Percentiles rank a stretch among this genome's conserved stretches.
Evolutionary conservation across 53 echinoderm and acorn worm species (phyloP).

Genomic region (Glandiceps talaboti): DNA sequence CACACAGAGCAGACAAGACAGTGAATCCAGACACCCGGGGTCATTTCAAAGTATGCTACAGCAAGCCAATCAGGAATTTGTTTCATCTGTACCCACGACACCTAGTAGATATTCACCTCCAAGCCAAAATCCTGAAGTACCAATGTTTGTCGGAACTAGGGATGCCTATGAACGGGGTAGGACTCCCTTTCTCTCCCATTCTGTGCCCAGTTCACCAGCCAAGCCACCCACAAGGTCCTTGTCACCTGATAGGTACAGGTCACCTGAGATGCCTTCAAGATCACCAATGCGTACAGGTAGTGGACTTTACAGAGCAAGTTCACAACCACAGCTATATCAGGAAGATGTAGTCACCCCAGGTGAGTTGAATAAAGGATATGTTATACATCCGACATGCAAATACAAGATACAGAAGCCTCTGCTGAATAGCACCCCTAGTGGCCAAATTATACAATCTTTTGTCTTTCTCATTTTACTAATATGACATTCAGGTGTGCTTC

Average conservation of each 20-base stretch:
- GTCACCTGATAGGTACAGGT: background rate
- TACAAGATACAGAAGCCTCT: no score
- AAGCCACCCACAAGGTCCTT: background rate
- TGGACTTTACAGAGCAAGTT: background rate
- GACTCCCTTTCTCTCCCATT: background rate
- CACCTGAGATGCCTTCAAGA: background rate
- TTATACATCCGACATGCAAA: no score
- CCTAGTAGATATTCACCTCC: background rate
- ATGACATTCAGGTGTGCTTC: no score
- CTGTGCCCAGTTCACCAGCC: background rate
- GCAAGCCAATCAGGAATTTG: conserved; percentile 52
- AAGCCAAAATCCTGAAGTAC: background rate
- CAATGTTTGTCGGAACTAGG: background rate
- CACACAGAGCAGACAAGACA: background rate
- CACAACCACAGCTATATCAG: background rate
- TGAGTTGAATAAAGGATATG: no score
- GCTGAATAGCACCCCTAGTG: no score
- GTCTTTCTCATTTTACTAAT: no score
- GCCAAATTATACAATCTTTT: no score
- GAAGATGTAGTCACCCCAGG: background rate
- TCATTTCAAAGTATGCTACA: conserved; percentile 75
- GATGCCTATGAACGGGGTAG: background rate
- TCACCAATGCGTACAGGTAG: background rate
- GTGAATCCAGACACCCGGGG: conserved; percentile 2
- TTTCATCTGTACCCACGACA: background rate